Evolutionary conservation across 2,888 invertebrate genomes (phyloP).

Genomic region (Choreutis nemorana): DNA sequence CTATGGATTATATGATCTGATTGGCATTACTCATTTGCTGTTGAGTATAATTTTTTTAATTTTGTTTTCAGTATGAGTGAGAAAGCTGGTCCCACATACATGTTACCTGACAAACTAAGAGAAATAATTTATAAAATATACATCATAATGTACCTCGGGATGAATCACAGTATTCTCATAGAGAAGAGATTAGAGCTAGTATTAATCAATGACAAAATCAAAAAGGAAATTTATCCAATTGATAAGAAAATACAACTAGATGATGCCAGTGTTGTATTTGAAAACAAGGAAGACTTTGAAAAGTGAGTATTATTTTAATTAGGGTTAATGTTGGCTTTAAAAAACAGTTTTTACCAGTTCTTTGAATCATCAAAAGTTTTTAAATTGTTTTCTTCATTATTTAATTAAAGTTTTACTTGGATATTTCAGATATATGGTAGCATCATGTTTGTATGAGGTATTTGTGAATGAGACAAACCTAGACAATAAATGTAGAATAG

Average conservation of each 20-base stretch:
- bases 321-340: not conserved
- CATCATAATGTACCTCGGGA: conserved; percentile 50
- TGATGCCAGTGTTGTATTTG: conserved; percentile 43
- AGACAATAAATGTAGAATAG: conserved; percentile 21
- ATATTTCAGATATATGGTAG: conserved; percentile 30
- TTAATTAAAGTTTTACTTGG: conserved; percentile 8
- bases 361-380: not conserved
- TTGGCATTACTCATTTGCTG: too few species aligned
- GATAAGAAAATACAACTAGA: conserved; percentile 31
- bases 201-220: conserved; percentile 35
- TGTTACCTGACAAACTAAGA: conserved; percentile 30
- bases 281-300: conserved; percentile 34
- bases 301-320: conserved; percentile 22
- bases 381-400: conserved; percentile 2
- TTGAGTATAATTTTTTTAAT: conserved; percentile 6
- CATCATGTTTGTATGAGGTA: conserved; percentile 31
- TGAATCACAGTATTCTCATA: conserved; percentile 34
- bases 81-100: conserved; percentile 39
- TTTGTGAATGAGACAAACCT: conserved; percentile 21
- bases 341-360: not conserved
- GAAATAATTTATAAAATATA: conserved; percentile 36
- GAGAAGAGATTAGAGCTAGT: conserved; percentile 42
- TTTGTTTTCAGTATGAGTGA: conserved; percentile 29
- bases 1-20: too few species aligned
- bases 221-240: conserved; percentile 40